Evolutionary conservation across 1,140 invertebrate genomes (phyloP).

Genomic region (Hylyphantes graminicola): DNA sequence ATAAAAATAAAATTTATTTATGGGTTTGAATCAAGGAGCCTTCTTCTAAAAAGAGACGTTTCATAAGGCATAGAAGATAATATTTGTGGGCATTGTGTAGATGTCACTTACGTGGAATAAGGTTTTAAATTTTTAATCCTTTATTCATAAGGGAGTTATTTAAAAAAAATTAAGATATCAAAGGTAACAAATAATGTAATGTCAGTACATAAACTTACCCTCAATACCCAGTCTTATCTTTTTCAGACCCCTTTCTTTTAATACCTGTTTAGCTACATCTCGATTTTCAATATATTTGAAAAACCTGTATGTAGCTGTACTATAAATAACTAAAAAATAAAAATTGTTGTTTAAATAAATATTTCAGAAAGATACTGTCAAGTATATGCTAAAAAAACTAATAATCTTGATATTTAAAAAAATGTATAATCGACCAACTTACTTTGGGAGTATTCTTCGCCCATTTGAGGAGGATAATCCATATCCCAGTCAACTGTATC

Average conservation of each 20-base stretch:
- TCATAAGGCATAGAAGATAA: too few species aligned
- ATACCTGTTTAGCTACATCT: constrained; percentile 94
- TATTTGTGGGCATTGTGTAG: too few species aligned
- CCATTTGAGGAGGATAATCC: constrained; percentile 98
- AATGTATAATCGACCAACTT: constrained; percentile 64
- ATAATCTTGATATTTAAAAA: neutral
- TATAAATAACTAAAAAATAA: constrained; percentile 72
- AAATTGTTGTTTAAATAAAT: neutral
- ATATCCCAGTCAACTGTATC: constrained; percentile 98
- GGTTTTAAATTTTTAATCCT: neutral
- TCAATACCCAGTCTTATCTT: constrained; percentile 99
- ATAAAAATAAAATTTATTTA: too few species aligned
- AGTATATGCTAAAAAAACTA: neutral
- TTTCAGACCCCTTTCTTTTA: constrained; percentile 97
- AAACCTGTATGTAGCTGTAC: constrained; percentile 77
- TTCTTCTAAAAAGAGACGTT: too few species aligned
- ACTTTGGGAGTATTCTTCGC: constrained; percentile 98
- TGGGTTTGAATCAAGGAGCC: too few species aligned
- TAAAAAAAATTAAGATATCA: neutral
- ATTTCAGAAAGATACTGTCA: too few species aligned
- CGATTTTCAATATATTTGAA: constrained; percentile 99
- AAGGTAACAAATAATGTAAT: neutral
- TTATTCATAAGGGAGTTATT: neutral
- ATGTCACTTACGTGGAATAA: too few species aligned
- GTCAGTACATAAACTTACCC: constrained; percentile 68